These are phyloP conservation scores for Otolemur garnettii DNA, from an alignment of 2,113 vertebrate genomes.

Conservation along the genomic window DNA sequence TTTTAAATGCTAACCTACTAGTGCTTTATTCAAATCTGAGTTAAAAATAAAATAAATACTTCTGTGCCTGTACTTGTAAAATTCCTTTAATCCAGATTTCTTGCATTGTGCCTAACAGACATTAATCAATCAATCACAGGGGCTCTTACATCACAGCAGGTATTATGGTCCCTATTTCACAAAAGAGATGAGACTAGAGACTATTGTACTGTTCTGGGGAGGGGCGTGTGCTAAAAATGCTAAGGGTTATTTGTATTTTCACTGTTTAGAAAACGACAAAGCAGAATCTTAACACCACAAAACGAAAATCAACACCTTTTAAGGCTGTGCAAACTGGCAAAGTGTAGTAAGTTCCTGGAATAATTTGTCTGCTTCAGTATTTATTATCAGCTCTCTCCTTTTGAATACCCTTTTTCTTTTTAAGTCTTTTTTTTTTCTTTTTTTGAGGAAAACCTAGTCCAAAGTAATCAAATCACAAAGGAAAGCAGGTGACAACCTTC, in stretches of 20 bases:
- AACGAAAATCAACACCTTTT: constrained; percentile 73
- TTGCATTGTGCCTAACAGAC: constrained; percentile 5
- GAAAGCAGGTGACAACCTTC: constrained; percentile 83
- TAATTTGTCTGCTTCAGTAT: constrained; percentile 39
- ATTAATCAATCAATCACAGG: constrained; percentile 57
- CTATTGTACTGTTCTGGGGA: neutral
- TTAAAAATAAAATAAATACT: constrained; percentile 25
- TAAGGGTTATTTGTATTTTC: constrained; percentile 58
- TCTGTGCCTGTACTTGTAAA: neutral
- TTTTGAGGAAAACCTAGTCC: constrained; percentile 74
- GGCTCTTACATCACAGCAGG: constrained; percentile 21
- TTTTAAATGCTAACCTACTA: constrained; percentile 7
- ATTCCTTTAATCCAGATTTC: constrained; percentile 39
- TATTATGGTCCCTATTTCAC: constrained; percentile 51
- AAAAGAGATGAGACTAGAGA: constrained; percentile 8
- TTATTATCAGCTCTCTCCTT: constrained; percentile 45
- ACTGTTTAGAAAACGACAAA: constrained; percentile 65
- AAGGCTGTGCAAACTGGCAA: constrained; percentile 54
- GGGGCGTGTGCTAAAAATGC: neutral
- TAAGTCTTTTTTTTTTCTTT: neutral
- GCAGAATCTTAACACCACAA: constrained; percentile 67
- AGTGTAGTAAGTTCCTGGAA: constrained; percentile 31
- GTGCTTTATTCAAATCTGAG: constrained; percentile 35
- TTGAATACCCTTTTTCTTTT: neutral
- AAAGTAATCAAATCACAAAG: constrained; percentile 82